A percentile compares a stretch with the other conserved stretches of the same genome.
Conservation (phyloP, 2,113 vertebrate genomes). For the Xiphias gladius region DNA sequence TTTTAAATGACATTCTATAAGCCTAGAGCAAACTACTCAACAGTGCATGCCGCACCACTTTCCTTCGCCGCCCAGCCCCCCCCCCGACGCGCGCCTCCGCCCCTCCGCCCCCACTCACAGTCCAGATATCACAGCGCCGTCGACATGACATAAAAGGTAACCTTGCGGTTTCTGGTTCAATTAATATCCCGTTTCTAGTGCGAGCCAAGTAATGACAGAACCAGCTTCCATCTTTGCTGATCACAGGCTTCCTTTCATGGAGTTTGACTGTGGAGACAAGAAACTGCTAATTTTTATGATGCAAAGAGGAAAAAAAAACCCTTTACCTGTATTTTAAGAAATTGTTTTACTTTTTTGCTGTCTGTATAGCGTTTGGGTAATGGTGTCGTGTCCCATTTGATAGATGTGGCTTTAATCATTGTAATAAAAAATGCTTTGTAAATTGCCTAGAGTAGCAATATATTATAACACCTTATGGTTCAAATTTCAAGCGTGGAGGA, state of each 20-base stretch:
- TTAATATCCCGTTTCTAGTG: conserved; percentile 78
- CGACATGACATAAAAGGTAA: conserved; percentile 82
- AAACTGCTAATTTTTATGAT: conserved; percentile 68
- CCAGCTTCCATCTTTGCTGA: conserved; percentile 75
- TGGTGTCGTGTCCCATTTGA: conserved; percentile 93
- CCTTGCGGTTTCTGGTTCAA: conserved; percentile 82
- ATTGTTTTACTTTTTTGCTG: conserved; percentile 70
- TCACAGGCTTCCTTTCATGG: conserved; percentile 78
- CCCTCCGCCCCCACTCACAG: conserved; percentile 26
- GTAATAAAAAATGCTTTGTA: conserved; percentile 92
- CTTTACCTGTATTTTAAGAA: conserved; percentile 73
- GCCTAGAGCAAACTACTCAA: conserved; percentile 69
- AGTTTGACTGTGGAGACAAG: conserved; percentile 73
- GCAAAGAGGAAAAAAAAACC: conserved; percentile 66
- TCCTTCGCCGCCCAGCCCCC: not conserved
- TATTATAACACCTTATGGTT: conserved; percentile 93
- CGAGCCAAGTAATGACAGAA: conserved; percentile 79
- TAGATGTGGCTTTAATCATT: conserved; percentile 97
- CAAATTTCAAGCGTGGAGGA: conserved; percentile 93
- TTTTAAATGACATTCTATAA: conserved; percentile 72
- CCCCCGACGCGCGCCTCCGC: not conserved
- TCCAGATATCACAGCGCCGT: conserved; percentile 72
- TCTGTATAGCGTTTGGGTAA: conserved; percentile 92
- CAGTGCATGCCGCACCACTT: conserved; percentile 63
- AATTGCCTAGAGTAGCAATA: conserved; percentile 98